A percentile compares a stretch with the other conserved stretches of the same genome.
These are phyloP conservation scores for Tipula confusa DNA, from an alignment of 2,888 invertebrate genomes.

Conservation along the genomic window DNA sequence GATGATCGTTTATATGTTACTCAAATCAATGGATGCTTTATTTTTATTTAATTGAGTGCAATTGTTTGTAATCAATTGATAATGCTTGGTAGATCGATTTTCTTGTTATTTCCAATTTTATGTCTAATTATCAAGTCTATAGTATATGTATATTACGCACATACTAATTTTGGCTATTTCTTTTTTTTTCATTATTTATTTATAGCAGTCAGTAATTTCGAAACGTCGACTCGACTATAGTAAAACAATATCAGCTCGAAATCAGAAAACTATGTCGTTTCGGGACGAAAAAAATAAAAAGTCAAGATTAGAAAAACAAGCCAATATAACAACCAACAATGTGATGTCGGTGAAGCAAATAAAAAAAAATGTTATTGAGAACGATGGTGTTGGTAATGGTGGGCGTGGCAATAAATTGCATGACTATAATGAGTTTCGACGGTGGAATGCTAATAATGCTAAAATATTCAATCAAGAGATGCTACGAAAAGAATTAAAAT, in stretches of 20 bases:
- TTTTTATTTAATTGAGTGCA: not conserved
- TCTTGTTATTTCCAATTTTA: not conserved
- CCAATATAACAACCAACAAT: not conserved
- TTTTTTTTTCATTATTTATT: not conserved
- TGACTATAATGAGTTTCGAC: not conserved
- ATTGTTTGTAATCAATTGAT: not conserved
- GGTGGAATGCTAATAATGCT: not conserved
- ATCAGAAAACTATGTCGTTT: not conserved
- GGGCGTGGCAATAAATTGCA: not conserved
- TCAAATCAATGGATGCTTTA: not conserved
- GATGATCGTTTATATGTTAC: not conserved
- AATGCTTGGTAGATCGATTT: not conserved
- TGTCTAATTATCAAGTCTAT: not conserved
- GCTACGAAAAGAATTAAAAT: slow-evolving; percentile 5
- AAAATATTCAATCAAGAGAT: not conserved
- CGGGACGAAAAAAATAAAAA: not conserved
- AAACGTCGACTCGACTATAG: not conserved
- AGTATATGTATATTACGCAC: not conserved
- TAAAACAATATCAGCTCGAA: not conserved
- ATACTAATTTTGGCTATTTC: not conserved
- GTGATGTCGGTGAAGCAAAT: not conserved
- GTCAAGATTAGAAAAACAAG: not conserved
- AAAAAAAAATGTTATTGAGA: not conserved
- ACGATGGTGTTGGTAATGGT: not conserved
- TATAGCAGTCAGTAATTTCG: not conserved